Base-by-base conservation (phyloP, 92 coral and sea anemone genomes). In the Meandrina meandrites region DNA sequence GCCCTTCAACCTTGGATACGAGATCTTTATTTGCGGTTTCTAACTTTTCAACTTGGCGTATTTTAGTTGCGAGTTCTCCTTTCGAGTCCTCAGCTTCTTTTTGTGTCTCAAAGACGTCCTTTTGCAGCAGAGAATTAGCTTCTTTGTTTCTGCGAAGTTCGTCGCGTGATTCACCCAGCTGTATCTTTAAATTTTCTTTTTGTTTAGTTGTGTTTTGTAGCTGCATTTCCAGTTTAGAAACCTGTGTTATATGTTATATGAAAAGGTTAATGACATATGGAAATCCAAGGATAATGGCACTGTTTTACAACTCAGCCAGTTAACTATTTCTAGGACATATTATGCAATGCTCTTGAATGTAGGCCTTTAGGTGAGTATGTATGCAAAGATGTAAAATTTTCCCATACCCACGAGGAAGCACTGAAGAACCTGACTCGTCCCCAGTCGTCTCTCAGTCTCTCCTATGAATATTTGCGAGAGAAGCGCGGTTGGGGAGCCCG, bases 201-300 rank as follows among this genome's bases (percentile, higher is more conserved):
- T 93, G 96, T 50, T 90, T 93, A 9, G 87, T 76, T 69, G 89
- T 75, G 86, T 91, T 91, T 45, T 91, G 89, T 28, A 93, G 71
- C 84, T 93, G 94, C 88, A 89, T 81, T 78, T 93, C 96, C 76
- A 92, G 85, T 84, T 93, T 93, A 72, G 94, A 93, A 30, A 88
- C 84, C 96, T 93, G 83, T 6, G 42, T n/a, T 56, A 47, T n/a
- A n/a, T n/a, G n/a, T n/a, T n/a, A n/a, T n/a, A 19, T 50, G 42
- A 15, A 30, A 9, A 37, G 17, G 50, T 73, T 73, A 73, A 22
- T 21, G 0, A 21, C 10, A 73, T 7, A 73, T 40, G 48, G 28
- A 6, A 36, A 35, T 36, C 51, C 28, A 36, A 24, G 37, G 3
- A 35, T 19, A 40, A 40, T 40, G n/a, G n/a, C n/a, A n/a, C n/a